Percentiles rank a stretch among this genome's conserved stretches.
phyloP scores from a whole-genome alignment of 2,888 invertebrate genomes.

The Eristalinus aeneus region DNA sequence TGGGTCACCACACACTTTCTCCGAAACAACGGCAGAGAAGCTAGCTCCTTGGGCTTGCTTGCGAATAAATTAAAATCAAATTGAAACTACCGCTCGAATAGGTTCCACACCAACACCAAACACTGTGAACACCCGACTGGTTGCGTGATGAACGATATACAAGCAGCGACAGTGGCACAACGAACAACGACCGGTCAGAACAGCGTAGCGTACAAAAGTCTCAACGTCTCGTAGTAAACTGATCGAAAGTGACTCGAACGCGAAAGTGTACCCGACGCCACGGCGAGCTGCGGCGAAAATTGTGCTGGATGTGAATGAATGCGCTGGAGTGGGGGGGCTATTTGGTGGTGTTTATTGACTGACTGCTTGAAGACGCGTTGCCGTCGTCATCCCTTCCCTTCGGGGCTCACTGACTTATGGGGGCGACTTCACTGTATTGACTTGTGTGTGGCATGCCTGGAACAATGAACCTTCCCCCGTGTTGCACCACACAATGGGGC shows the following conservation, averaged over 20 bases:
- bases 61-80: background rate
- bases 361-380: background rate
- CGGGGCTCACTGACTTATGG: background rate
- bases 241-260: slow-evolving; percentile 67
- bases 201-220: slow-evolving; percentile 39
- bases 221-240: slow-evolving; percentile 68
- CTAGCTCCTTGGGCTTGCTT: background rate
- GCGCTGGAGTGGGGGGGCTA: slow-evolving; percentile 25
- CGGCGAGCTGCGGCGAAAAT: slow-evolving; percentile 58
- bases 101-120: background rate
- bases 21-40: background rate
- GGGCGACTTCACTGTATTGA: background rate
- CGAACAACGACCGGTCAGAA: background rate
- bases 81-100: slow-evolving; percentile 10
- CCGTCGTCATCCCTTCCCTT: background rate
- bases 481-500: background rate
- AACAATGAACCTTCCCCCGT: slow-evolving; percentile 46
- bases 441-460: background rate
- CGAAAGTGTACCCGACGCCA: slow-evolving; percentile 21
- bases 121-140: slow-evolving; percentile 1
- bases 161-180: background rate
- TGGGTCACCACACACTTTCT: background rate
- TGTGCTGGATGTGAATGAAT: slow-evolving; percentile 15
- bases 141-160: background rate
- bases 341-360: background rate